These are phyloP conservation scores for Synanthedon tipuliformis DNA, from an alignment of 2,888 invertebrate species.

Conservation along the genomic window DNA sequence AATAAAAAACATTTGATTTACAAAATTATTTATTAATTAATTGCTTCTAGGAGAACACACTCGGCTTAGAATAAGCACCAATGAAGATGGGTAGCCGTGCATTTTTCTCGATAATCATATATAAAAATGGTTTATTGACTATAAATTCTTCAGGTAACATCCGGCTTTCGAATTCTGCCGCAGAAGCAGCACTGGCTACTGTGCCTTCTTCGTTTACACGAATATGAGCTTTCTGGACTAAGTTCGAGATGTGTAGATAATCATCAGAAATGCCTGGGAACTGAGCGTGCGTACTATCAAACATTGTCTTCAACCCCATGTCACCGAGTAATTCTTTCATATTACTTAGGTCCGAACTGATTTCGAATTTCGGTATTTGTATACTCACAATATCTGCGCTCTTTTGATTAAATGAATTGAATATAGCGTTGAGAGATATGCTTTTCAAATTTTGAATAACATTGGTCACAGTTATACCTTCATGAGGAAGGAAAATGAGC, in stretches of 20 bases:
- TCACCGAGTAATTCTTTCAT: conserved; percentile 51
- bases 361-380: conserved; percentile 71
- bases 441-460: conserved; percentile 60
- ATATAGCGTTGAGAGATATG: conserved; percentile 53
- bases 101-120: conserved; percentile 44
- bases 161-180: conserved; percentile 21
- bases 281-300: conserved; percentile 26
- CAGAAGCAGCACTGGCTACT: conserved; percentile 28
- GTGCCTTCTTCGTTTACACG: conserved; percentile 53
- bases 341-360: conserved; percentile 56
- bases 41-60: conserved; percentile 16
- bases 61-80: conserved; percentile 52
- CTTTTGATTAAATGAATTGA: conserved; percentile 39
- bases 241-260: conserved; percentile 31
- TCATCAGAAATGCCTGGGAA: conserved; percentile 35
- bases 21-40: not conserved
- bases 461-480: conserved; percentile 37
- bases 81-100: conserved; percentile 36
- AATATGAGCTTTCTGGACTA: conserved; percentile 51
- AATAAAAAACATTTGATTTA: not conserved
- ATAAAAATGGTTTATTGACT: conserved; percentile 49
- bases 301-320: conserved; percentile 45
- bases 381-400: conserved; percentile 57
- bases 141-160: conserved; percentile 22
- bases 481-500: conserved; percentile 72